Evolutionary conservation across 1,140 invertebrate genomes (phyloP).

Genomic region (Parasteatoda tepidariorum): DNA sequence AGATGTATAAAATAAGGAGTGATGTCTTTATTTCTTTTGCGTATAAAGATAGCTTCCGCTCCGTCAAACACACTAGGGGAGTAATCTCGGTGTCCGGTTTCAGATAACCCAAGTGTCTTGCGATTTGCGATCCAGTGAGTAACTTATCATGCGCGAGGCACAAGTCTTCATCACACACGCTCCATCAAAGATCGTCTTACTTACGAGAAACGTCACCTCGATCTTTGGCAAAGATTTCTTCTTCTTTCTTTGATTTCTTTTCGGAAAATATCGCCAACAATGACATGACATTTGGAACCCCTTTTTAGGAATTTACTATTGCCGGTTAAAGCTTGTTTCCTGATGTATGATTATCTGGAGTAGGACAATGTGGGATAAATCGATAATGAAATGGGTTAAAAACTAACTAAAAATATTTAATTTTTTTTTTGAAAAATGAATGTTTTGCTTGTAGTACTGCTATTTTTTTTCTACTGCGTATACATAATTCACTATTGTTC

Average conservation of each 20-base stretch:
- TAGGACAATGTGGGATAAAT: too few relatives aligned
- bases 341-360: too few relatives aligned
- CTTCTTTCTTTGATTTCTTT: not conserved
- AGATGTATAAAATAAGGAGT: too few relatives aligned
- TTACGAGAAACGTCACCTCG: not conserved
- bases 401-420: too few relatives aligned
- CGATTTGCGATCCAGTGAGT: constrained; percentile 28
- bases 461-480: too few relatives aligned
- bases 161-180: constrained; percentile 35
- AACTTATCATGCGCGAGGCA: constrained; percentile 28
- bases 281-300: not conserved
- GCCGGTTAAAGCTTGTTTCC: too few relatives aligned
- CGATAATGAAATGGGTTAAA: too few relatives aligned
- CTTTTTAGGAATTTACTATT: too few relatives aligned
- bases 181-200: constrained; percentile 11
- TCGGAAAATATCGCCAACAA: not conserved
- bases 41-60: constrained; percentile 7
- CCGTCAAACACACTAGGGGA: not conserved
- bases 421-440: too few relatives aligned
- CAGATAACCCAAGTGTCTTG: constrained; percentile 32
- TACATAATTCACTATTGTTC: too few relatives aligned
- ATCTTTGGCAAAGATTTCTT: not conserved
- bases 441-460: too few relatives aligned
- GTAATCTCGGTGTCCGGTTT: constrained; percentile 26
- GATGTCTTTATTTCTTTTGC: too few relatives aligned